These are phyloP conservation scores for Yasuhikotakia modesta DNA, from an alignment of 2,797 vertebrate species.

Conservation along the genomic window DNA sequence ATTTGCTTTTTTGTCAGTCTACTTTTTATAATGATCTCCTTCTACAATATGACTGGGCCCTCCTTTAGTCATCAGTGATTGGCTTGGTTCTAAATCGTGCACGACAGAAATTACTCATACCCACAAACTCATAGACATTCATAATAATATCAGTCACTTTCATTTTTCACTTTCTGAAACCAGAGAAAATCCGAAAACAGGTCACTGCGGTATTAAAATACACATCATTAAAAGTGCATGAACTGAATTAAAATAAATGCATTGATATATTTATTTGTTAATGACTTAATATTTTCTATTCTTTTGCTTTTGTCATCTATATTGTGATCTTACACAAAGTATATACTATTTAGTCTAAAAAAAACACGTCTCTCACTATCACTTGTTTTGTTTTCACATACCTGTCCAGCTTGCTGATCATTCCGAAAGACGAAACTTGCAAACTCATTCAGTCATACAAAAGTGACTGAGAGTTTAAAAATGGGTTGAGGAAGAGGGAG, in stretches of 20 bases:
- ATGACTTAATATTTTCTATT: neutral
- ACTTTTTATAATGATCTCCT: neutral
- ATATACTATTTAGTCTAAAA: neutral
- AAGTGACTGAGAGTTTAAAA: constrained; percentile 61
- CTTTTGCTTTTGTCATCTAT: neutral
- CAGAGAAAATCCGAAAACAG: constrained; percentile 56
- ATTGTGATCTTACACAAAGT: neutral
- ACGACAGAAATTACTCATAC: constrained; percentile 10
- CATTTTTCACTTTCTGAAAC: constrained; percentile 70
- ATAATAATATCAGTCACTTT: constrained; percentile 65
- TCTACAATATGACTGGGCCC: neutral
- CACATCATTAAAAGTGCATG: neutral
- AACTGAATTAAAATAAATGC: constrained; percentile 8
- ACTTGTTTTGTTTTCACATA: constrained; percentile 70
- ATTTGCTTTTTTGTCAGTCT: neutral
- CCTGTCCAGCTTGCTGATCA: constrained; percentile 83
- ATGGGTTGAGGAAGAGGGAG: constrained; percentile 64
- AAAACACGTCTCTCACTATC: constrained; percentile 38
- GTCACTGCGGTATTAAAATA: constrained; percentile 48
- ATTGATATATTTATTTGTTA: constrained; percentile 22
- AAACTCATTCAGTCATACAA: constrained; percentile 64
- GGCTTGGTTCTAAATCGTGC: neutral
- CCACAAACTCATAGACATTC: constrained; percentile 47
- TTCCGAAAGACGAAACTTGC: constrained; percentile 73
- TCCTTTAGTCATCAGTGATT: constrained; percentile 4